Evolutionary conservation across 2,888 invertebrate genomes (phyloP).

Genomic region (Bibio marci): DNA sequence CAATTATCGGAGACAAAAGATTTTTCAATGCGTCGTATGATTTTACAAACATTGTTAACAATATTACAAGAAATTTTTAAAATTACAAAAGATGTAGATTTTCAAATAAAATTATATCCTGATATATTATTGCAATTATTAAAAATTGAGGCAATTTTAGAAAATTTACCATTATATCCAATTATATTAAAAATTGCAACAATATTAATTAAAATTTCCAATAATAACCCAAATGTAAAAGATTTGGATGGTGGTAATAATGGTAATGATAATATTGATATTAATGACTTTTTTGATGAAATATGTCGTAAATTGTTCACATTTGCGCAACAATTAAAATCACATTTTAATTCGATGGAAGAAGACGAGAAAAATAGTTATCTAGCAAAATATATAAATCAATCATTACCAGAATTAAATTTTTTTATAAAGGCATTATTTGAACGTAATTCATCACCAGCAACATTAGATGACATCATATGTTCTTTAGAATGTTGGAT

Average conservation of each 20-base stretch:
- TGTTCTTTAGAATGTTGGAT: conserved; percentile 51
- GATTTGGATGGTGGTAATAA: too few species aligned
- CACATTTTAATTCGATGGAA: conserved; percentile 38
- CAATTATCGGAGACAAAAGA: conserved; percentile 34
- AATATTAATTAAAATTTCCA: conserved; percentile 35
- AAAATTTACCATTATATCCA: conserved; percentile 46
- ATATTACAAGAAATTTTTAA: conserved; percentile 24
- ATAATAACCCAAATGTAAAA: conserved; percentile 13
- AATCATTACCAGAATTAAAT: conserved; percentile 41
- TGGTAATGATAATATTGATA: conserved; percentile 31
- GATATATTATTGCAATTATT: conserved; percentile 41
- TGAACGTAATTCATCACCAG: conserved; percentile 48
- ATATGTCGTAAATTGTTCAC: conserved; percentile 41
- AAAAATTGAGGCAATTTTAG: conserved; percentile 34
- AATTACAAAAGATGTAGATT: conserved; percentile 19
- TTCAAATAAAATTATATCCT: conserved; percentile 23
- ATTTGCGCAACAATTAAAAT: conserved; percentile 37
- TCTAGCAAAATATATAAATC: conserved; percentile 40
- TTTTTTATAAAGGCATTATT: conserved; percentile 47
- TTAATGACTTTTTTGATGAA: conserved; percentile 44
- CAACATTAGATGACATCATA: conserved; percentile 53
- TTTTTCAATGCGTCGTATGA: conserved; percentile 30
- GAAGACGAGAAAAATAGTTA: conserved; percentile 39
- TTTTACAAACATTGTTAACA: conserved; percentile 36
- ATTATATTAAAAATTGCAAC: conserved; percentile 48